Conservation (phyloP, 1,140 invertebrate genomes). For the Drosophila mayri region DNA sequence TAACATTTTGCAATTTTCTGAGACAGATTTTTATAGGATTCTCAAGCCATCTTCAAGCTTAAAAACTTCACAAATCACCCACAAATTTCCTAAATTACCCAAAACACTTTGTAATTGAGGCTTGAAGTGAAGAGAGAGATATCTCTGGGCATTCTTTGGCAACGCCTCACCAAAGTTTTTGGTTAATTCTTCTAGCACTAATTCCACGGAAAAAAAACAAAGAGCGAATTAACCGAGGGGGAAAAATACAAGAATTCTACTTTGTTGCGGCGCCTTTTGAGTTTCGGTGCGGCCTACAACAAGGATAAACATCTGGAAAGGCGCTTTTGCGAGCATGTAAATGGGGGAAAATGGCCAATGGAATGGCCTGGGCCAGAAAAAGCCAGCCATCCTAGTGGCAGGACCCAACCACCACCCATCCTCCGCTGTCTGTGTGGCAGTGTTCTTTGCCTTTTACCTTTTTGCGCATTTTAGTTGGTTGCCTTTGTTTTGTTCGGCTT, state of each 20-base stretch:
- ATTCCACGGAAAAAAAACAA: conserved; percentile 34
- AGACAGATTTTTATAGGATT: too few species aligned
- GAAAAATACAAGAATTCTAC: conserved; percentile 55
- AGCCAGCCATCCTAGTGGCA: too few species aligned
- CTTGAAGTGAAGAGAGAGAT: conserved; percentile 20
- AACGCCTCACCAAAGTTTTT: conserved; percentile 53
- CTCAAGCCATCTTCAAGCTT: background rate
- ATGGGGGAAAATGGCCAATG: conserved; percentile 40
- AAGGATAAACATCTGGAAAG: conserved; percentile 77
- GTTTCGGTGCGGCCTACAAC: conserved; percentile 59
- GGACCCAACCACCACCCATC: background rate
- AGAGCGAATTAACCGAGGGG: conserved; percentile 49
- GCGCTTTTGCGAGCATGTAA: conserved; percentile 65
- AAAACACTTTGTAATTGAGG: conserved; percentile 28
- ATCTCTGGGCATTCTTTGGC: conserved; percentile 13
- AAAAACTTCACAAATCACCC: background rate
- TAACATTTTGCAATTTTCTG: too few species aligned
- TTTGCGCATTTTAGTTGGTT: conserved; percentile 67
- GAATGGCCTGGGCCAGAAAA: conserved; percentile 25
- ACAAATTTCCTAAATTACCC: background rate
- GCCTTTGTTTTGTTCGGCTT: conserved; percentile 53
- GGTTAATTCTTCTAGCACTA: conserved; percentile 63
- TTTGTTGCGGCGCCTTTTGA: conserved; percentile 76
- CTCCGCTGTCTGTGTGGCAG: conserved; percentile 18
- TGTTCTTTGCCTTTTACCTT: conserved; percentile 49